Percentiles rank a stretch among this genome's conserved stretches.
These are phyloP conservation scores for Psephotus haematonotus DNA, from an alignment of 2,113 vertebrate species.

Conservation along the genomic window DNA sequence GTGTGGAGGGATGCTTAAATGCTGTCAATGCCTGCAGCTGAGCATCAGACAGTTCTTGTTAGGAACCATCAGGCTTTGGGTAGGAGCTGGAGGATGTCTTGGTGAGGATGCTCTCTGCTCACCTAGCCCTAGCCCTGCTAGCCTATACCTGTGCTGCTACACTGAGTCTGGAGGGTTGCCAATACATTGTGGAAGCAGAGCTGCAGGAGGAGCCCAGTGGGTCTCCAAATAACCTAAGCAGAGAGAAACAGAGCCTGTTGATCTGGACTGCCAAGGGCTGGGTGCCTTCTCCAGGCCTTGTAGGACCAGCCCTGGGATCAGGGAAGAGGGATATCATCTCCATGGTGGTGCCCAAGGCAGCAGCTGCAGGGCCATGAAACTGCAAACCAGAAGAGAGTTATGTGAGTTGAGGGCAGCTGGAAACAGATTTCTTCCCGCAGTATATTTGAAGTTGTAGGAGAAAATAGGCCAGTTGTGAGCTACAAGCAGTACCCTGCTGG, in stretches of 20 bases:
- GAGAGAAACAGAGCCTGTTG: background rate
- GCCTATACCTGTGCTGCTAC: rapidly evolving
- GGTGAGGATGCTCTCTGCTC: rapidly evolving
- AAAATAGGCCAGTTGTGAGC: background rate
- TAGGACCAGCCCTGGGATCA: background rate
- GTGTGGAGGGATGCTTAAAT: background rate
- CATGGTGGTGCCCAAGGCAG: rapidly evolving
- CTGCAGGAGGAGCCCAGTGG: background rate
- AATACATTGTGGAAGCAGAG: rapidly evolving
- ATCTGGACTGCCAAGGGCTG: background rate
- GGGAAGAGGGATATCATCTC: background rate
- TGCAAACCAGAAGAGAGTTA: background rate
- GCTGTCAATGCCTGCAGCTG: background rate
- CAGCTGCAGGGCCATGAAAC: background rate
- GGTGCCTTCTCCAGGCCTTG: background rate
- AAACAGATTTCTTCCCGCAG: background rate
- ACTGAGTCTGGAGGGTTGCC: background rate
- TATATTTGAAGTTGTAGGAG: background rate
- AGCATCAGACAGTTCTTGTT: background rate
- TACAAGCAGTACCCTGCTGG: background rate
- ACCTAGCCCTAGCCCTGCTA: rapidly evolving
- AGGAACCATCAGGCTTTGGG: background rate
- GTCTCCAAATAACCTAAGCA: background rate
- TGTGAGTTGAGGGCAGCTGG: rapidly evolving
- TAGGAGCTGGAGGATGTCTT: background rate